Percentiles rank a stretch among this genome's conserved stretches.
Evolutionary conservation across 2,113 vertebrate species (phyloP).

Genomic region (Chloropsis hardwickii): DNA sequence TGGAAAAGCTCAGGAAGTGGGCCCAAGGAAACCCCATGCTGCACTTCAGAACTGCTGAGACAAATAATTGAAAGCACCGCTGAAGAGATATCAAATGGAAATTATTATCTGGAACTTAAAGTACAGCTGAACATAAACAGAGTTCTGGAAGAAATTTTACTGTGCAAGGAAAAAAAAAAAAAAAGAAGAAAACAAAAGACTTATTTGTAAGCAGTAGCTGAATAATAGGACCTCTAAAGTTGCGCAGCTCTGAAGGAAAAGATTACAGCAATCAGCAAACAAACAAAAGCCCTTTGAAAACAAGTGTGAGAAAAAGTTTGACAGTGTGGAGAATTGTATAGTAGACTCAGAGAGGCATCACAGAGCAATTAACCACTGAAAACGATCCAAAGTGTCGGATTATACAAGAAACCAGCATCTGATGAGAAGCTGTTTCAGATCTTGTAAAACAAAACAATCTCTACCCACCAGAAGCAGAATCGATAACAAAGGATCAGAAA

Average conservation of each 20-base stretch:
- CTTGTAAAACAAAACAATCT: not conserved
- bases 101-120: not conserved
- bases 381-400: not conserved
- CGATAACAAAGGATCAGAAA: not conserved
- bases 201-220: not conserved
- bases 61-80: not conserved
- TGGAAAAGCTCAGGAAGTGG: not conserved
- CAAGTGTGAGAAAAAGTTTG: not conserved
- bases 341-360: not conserved
- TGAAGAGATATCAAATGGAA: not conserved
- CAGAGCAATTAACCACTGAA: not conserved
- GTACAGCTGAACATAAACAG: not conserved
- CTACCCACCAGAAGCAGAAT: not conserved
- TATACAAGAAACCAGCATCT: not conserved
- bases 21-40: not conserved
- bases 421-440: not conserved
- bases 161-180: not conserved
- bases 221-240: not conserved
- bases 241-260: not conserved
- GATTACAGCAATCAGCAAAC: not conserved
- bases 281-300: not conserved
- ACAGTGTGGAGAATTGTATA: not conserved
- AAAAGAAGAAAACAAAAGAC: not conserved
- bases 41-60: not conserved
- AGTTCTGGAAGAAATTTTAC: not conserved